A percentile compares a stretch with the other conserved stretches of the same genome.
These are phyloP conservation scores for Eurystomus gularis DNA, from an alignment of 2,113 vertebrate species.

Conservation along the genomic window DNA sequence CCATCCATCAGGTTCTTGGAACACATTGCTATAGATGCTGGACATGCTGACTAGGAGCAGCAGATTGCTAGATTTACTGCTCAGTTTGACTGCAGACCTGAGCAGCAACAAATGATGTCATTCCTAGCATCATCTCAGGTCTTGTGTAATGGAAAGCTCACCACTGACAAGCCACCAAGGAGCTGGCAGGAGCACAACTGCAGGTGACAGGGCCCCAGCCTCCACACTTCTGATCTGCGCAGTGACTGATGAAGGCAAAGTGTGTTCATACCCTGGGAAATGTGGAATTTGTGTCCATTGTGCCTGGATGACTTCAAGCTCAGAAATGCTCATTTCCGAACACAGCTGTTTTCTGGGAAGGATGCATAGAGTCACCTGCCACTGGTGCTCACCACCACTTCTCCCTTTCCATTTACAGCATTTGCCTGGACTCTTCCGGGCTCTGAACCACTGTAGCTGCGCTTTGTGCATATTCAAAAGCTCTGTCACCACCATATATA, in stretches of 20 bases:
- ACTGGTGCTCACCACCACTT: background rate
- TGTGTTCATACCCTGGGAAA: background rate
- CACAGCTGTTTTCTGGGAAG: background rate
- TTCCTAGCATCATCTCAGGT: background rate
- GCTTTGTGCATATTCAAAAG: background rate
- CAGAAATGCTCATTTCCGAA: background rate
- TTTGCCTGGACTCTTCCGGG: background rate
- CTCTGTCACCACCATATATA: background rate
- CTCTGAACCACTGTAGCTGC: background rate
- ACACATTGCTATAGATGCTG: background rate
- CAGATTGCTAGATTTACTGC: background rate
- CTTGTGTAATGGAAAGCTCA: background rate
- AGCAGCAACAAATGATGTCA: background rate
- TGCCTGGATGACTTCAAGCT: background rate
- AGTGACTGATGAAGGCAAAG: background rate
- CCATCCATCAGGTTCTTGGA: background rate
- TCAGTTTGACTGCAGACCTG: background rate
- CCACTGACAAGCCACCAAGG: background rate
- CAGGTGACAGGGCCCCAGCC: background rate
- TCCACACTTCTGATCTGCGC: background rate
- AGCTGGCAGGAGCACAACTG: background rate
- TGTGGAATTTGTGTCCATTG: background rate
- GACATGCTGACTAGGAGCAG: background rate
- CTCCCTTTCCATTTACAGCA: background rate
- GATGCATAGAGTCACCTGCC: background rate